Conservation (phyloP, 2,113 vertebrate genomes). For the Sylvicapra grimmia region DNA sequence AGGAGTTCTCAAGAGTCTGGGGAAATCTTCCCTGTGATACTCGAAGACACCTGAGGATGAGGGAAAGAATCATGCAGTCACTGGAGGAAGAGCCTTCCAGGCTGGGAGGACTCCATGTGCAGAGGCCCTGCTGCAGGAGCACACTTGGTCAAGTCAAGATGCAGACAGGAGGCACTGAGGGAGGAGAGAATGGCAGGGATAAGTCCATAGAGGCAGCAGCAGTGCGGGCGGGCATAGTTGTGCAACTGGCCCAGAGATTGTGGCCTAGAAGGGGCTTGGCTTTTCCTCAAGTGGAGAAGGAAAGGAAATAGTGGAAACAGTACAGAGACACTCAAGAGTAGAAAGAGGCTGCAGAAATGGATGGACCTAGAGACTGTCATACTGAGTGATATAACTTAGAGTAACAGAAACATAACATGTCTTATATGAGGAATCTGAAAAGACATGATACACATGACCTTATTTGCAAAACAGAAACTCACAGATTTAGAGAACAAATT, state of each 20-base stretch:
- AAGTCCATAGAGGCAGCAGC: background rate
- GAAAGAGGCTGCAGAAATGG: background rate
- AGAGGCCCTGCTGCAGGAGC: background rate
- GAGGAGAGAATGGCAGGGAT: background rate
- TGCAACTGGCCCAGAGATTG: rapidly evolving
- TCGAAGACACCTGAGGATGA: background rate
- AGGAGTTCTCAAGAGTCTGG: background rate
- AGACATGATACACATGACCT: background rate
- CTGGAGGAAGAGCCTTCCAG: background rate
- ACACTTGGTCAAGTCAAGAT: background rate
- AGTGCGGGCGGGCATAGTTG: rapidly evolving
- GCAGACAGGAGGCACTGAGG: background rate
- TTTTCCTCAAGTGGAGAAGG: background rate
- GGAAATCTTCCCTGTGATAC: background rate
- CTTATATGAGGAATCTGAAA: background rate
- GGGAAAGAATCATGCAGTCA: background rate
- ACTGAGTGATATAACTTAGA: background rate
- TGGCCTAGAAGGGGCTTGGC: background rate
- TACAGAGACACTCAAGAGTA: background rate
- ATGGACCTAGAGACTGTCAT: background rate
- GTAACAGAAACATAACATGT: background rate
- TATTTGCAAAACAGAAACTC: background rate
- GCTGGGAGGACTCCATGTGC: background rate
- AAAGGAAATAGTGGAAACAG: no score
- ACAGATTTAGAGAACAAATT: background rate